These are phyloP conservation scores for Microchrysa polita DNA, from an alignment of 2,888 invertebrate genomes.

Conservation along the genomic window DNA sequence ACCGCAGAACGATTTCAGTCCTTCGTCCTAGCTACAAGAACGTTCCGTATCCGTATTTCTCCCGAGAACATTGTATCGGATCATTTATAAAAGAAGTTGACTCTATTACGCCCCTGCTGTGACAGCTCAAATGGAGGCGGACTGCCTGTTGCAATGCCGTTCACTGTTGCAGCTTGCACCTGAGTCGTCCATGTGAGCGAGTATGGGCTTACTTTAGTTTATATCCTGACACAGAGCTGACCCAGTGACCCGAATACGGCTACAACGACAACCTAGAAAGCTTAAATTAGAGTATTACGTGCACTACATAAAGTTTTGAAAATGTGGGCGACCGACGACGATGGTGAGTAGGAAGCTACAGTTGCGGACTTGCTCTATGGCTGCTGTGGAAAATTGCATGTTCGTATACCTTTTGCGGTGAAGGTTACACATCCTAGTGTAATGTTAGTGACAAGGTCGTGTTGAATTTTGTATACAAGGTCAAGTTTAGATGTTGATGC, in stretches of 20 bases:
- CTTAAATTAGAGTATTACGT: conserved; percentile 22
- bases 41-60: no score
- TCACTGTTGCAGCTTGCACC: conserved; percentile 6
- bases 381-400: background rate
- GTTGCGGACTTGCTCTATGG: background rate
- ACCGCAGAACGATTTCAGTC: no score
- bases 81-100: background rate
- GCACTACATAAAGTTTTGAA: background rate
- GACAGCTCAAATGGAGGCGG: background rate
- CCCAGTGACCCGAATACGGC: conserved; percentile 17
- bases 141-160: background rate
- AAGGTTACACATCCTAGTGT: background rate
- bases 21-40: no score
- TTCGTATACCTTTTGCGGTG: background rate
- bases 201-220: background rate
- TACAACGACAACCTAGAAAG: no score
- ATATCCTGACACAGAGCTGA: background rate
- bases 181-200: background rate
- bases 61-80: background rate
- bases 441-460: background rate
- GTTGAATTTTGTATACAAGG: background rate
- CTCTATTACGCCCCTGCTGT: background rate
- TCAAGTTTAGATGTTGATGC: background rate
- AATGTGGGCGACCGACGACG: background rate
- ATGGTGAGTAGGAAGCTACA: background rate